phyloP scores from a whole-genome alignment of 2,888 invertebrate genomes.

The Encarsia formosa region DNA sequence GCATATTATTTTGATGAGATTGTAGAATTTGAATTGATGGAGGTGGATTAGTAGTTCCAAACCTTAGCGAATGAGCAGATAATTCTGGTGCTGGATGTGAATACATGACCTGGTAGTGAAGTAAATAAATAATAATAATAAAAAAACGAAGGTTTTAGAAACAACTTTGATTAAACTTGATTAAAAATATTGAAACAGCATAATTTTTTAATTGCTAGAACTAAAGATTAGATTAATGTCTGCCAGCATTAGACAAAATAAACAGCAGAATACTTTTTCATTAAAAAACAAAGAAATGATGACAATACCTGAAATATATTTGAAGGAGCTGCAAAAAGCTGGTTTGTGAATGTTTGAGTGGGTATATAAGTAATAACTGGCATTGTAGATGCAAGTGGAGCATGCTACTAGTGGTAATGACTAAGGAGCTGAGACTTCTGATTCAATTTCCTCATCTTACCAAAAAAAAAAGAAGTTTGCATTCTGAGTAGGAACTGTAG shows the following conservation, averaged over 20 bases:
- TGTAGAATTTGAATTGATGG: conserved; percentile 58
- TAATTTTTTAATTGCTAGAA: too few species aligned
- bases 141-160: too few species aligned
- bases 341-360: conserved; percentile 82
- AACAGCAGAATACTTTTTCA: neutral
- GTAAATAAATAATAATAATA: too few species aligned
- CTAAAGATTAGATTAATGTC: neutral
- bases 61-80: conserved; percentile 54
- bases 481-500: conserved; percentile 38
- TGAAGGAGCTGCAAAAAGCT: conserved; percentile 61
- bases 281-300: neutral
- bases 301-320: too few species aligned
- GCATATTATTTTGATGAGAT: conserved; percentile 46
- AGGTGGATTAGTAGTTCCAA: conserved; percentile 48
- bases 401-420: conserved; percentile 45
- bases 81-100: conserved; percentile 51
- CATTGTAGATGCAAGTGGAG: conserved; percentile 34
- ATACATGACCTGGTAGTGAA: conserved; percentile 44
- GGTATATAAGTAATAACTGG: conserved; percentile 61
- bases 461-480: conserved; percentile 79
- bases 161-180: too few species aligned
- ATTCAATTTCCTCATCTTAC: conserved; percentile 85
- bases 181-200: too few species aligned
- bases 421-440: conserved; percentile 44
- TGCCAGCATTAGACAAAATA: neutral